phyloP scores from a whole-genome alignment of 2,113 vertebrate species.

The Drymodes brunneopygia region DNA sequence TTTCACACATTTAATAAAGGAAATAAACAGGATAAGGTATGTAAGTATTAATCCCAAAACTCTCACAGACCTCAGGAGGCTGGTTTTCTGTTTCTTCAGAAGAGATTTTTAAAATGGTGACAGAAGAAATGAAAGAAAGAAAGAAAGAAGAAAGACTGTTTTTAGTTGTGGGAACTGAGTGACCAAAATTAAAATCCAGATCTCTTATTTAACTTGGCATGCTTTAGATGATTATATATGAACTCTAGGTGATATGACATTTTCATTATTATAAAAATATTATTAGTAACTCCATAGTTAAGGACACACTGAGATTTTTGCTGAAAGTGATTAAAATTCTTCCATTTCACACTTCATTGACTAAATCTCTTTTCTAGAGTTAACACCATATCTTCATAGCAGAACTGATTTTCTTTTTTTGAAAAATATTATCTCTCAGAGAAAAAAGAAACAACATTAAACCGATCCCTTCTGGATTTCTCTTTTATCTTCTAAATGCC shows the following conservation, averaged over 20 bases:
- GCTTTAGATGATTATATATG: neutral
- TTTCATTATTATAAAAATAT: neutral
- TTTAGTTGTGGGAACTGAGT: neutral
- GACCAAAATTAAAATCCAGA: neutral
- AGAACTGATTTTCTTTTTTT: neutral
- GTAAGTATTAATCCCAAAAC: constrained; percentile 31
- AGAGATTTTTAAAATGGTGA: neutral
- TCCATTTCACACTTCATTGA: neutral
- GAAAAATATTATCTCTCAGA: neutral
- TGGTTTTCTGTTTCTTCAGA: constrained; percentile 21
- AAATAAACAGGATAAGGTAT: constrained; percentile 38
- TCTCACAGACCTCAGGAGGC: neutral
- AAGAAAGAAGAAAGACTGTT: neutral
- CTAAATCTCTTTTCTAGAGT: neutral
- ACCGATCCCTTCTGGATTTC: neutral
- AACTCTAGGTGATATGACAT: neutral
- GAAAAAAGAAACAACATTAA: neutral
- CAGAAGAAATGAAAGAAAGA: neutral
- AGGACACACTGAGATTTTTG: neutral
- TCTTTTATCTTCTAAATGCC: neutral
- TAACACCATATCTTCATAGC: neutral
- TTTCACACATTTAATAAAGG: constrained; percentile 32
- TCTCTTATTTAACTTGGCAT: neutral
- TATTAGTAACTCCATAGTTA: neutral
- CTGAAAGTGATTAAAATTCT: constrained; percentile 6